Evolutionary conservation across 2,888 invertebrate genomes (phyloP), one percentile per base, ranked within the genome.

Genomic region (Apodemia duryi): DNA sequence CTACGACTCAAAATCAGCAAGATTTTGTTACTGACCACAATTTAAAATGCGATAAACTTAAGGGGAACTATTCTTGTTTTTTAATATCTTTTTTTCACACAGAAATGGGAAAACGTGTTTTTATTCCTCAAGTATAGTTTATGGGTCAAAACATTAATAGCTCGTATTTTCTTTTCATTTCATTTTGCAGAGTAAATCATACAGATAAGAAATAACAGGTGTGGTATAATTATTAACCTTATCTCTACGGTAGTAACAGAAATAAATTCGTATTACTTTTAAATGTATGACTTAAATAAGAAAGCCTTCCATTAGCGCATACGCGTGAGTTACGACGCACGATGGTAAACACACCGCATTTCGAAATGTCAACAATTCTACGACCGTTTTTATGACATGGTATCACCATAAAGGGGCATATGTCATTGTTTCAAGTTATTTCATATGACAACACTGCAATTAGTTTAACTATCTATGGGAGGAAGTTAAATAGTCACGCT

Each of bases 321-420:
- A 62, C 66, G 46, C 74, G 75, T 76, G 78, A 80, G 75, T 76
- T 81, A 76, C 72, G 68, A 71, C 71, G 71, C 70, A 69, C 69
- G 57, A 76, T 76, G 80, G 77, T 71, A 79, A 77, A 67, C 75
- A 74, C 77, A 77, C 80, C 75, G 77, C 72, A 68, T 77, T 78
- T 76, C 65, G 71, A 75, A 74, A 74, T 71, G 68, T 66, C 68
- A 68, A 68, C 49, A 49, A n/a, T 6, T 49, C 49, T 49, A 49
- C 49, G 49, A 49, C 49, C n/a, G 49, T 49, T 57, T 57, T 57
- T 57, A 57, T 57, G 57, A 32, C 57, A 32, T 57, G 57, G 35
- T 57, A 57, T 57, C 35, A 57, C 13, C 57, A 57, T 57, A 57
- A 57, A 57, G 9, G 13, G 57, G 32, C 32, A 57, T 57, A 57